Evolutionary conservation across 2,113 vertebrate species (phyloP).

Genomic region (Asarcornis scutulata): DNA sequence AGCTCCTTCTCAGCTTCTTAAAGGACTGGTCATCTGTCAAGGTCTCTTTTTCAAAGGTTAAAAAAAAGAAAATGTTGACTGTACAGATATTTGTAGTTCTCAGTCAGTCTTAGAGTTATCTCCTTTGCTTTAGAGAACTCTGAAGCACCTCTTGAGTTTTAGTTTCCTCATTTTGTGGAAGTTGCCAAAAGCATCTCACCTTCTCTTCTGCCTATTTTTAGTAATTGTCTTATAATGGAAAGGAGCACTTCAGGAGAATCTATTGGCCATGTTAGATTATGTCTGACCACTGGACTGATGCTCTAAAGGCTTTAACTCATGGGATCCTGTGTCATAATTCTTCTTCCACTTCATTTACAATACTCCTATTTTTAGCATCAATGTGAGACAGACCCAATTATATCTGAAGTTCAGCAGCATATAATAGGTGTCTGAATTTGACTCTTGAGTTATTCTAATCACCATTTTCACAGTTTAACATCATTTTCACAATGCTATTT

Average conservation of each 20-base stretch:
- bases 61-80: neutral
- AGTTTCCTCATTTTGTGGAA: neutral
- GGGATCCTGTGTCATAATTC: slow-evolving; percentile 16
- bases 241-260: slow-evolving; percentile 42
- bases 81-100: neutral
- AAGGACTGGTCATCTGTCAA: neutral
- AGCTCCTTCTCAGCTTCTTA: neutral
- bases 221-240: neutral
- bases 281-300: slow-evolving; percentile 51
- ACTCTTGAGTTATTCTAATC: slow-evolving; percentile 56
- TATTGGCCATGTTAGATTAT: slow-evolving; percentile 52
- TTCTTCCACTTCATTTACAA: slow-evolving; percentile 64
- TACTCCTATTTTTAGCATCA: slow-evolving; percentile 59
- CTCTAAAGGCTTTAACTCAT: slow-evolving; percentile 22
- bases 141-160: neutral
- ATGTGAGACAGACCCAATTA: slow-evolving; percentile 51
- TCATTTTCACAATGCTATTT: slow-evolving; percentile 25
- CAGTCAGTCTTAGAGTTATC: neutral
- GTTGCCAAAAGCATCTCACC: neutral
- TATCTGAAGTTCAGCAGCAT: slow-evolving; percentile 48
- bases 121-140: neutral
- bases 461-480: slow-evolving; percentile 19
- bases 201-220: neutral
- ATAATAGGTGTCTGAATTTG: slow-evolving; percentile 63
- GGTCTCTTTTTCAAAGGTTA: neutral